These are phyloP conservation scores for Diarsia mendica DNA, from an alignment of 2,888 invertebrate genomes.

Conservation along the genomic window DNA sequence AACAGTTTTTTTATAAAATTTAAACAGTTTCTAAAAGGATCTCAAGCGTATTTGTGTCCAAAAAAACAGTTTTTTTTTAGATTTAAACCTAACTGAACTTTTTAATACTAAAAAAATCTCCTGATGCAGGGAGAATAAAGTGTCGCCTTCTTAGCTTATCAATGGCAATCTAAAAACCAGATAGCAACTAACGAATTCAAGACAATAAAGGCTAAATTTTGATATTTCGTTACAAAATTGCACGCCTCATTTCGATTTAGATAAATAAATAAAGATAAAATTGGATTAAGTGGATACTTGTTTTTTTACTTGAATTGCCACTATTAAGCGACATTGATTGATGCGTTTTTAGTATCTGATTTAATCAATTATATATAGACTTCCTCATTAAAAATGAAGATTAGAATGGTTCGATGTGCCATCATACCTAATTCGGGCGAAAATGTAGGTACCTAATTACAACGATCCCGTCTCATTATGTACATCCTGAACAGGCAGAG, in stretches of 20 bases:
- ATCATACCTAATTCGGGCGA: not conserved
- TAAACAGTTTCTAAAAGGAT: no score
- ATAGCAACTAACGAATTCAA: not conserved
- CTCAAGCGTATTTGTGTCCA: no score
- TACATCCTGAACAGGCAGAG: no score
- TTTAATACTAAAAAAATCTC: no score
- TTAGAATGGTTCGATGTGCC: not conserved
- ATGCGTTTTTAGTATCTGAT: not conserved
- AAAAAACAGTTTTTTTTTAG: no score
- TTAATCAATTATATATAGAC: not conserved
- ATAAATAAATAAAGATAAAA: conserved; percentile 16
- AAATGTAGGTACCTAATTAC: no score
- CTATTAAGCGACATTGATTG: not conserved
- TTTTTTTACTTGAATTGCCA: not conserved
- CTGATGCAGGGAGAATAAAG: no score
- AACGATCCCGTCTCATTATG: no score
- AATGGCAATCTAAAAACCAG: not conserved
- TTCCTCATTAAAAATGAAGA: not conserved
- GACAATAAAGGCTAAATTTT: not conserved
- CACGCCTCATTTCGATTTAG: conserved; percentile 4
- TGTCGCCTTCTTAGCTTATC: no score
- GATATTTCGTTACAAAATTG: not conserved
- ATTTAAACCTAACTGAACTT: no score
- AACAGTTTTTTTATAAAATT: no score
- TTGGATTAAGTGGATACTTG: not conserved